Base-by-base conservation (phyloP, 2,113 vertebrate genomes). In the Catharus fuscescens region DNA sequence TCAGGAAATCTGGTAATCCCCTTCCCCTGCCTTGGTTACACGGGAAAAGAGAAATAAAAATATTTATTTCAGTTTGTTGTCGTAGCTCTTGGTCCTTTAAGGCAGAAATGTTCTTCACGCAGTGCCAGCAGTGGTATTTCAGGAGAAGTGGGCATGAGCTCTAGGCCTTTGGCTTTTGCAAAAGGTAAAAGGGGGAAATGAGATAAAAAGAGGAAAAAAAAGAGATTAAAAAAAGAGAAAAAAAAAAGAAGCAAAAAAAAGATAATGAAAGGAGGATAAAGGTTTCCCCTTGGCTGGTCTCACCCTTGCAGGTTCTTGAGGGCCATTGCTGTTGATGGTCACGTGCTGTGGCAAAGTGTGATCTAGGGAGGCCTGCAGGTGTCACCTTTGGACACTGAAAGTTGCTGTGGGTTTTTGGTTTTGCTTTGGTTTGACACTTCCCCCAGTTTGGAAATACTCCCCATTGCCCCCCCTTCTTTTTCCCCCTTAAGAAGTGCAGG, bases 121-220 rank as follows among this genome's bases (percentile, higher is more conserved):
- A 5, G 14, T 4, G 2, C 42, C 0, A 32, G 15, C 11, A 11
- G 24, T 4, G 17, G 42, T 7, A 2, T 29, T 67, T 44, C 5
- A 2, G 44, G 10, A 0, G 0, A 52, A 66, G 31, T 17, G 8
- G 28, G 15, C 18, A 32, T 42, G 19, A 9, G 14, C 12, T 40
- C 44, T 26, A 36, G 18, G n/a, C 9, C 26, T 14, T 53, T 54
- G 48, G 34, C 44, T 82, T 71, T 57, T 13, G 7, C 73, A 13
- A 64, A 53, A 28, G 21, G n/a, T 18, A 14, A 6, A 3, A 1
- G 50, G 13, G 16, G 45, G 24, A 14, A 14, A 6, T 20, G 4
- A 44, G 6, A 24, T 23, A 19, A 13, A 7, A 53, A 28, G 15
- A 21, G 38, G 9, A 14, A 15, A 36, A 28, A 28, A 20, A 3